Base-by-base conservation (phyloP, 1,140 invertebrate species). In the Medauroidea extradentata region DNA sequence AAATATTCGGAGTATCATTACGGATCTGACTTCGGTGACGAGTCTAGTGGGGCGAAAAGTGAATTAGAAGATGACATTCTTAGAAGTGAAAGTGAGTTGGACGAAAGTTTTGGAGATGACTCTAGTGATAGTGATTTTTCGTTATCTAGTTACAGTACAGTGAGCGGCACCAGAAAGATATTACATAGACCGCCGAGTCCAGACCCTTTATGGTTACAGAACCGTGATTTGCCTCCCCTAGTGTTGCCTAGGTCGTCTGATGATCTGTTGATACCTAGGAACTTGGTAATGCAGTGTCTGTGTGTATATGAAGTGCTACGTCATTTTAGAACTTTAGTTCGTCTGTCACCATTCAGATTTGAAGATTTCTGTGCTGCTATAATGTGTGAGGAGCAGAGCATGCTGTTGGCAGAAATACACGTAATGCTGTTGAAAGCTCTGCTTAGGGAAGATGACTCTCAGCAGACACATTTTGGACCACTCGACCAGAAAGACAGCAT, bases 401-500 rank as follows among this genome's bases (percentile, higher is more conserved):
- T 85, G 71, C 75, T 99, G 29, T 75, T 98, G 8, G 87, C 89
- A 14, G 96, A 99, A 78, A 85, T 96, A 65, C 95, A 98, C 73
- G 90, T 96, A 58, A 89, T 89, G 81, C 76, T 98, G 39, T 77
- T 98, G 2, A 96, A 94, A 78, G 87, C 94, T 9, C 80, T 98
- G 55, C 75, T 98, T 25, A 76, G 95, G 51, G 96, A 98, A 78
- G 95, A 98, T 77, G 96, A 98, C 74, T 85, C 87, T 1, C 93
- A 95, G 74, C 92, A 93, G 69, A 96, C 94, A 16, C 90, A 93
- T 71, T 98, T 96, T 80, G 95, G 95, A 49, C 93, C 95, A 13
- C 75, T 94, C 53, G 96, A 99, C 78, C 88, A 94, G 68, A 98
- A 98, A 79, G 96, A 98, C 75, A 95, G 92, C 73, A 88, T 98